Evolutionary conservation across 2,113 vertebrate species (phyloP).

Genomic region (Sminthopsis crassicaudata): DNA sequence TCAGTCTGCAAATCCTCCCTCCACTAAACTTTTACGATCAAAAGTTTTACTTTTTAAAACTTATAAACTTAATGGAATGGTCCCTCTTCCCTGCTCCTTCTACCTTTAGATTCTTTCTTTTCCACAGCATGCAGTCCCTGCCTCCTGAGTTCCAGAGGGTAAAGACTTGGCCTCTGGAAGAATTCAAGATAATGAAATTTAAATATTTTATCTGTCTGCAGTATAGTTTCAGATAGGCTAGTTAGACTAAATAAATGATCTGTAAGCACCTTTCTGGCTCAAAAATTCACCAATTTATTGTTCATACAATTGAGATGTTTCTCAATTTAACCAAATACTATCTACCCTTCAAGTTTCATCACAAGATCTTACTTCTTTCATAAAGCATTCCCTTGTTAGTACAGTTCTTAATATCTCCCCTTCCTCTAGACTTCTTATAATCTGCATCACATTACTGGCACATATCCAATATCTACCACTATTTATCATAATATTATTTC

Average conservation of each 20-base stretch:
- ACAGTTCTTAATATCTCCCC: neutral
- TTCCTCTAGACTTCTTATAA: neutral
- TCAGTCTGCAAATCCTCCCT: neutral
- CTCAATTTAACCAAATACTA: neutral
- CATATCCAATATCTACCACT: neutral
- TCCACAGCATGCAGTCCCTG: neutral
- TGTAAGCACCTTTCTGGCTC: neutral
- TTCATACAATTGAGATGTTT: neutral
- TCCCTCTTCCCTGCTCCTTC: neutral
- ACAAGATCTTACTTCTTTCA: neutral
- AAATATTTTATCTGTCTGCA: neutral
- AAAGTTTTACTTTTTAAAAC: neutral
- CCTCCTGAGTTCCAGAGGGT: too few relatives aligned
- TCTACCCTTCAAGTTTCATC: neutral
- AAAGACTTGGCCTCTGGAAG: too few relatives aligned
- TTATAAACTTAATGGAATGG: neutral
- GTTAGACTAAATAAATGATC: too few relatives aligned
- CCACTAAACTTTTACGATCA: neutral
- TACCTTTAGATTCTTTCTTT: neutral
- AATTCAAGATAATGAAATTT: neutral
- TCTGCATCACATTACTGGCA: neutral
- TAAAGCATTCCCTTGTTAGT: neutral
- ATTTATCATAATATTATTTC: neutral
- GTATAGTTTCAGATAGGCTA: neutral
- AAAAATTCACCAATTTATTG: neutral